Percentiles rank a stretch among this genome's conserved stretches.
phyloP scores from a whole-genome alignment of 2,113 vertebrate genomes.

The Tenrec ecaudatus region DNA sequence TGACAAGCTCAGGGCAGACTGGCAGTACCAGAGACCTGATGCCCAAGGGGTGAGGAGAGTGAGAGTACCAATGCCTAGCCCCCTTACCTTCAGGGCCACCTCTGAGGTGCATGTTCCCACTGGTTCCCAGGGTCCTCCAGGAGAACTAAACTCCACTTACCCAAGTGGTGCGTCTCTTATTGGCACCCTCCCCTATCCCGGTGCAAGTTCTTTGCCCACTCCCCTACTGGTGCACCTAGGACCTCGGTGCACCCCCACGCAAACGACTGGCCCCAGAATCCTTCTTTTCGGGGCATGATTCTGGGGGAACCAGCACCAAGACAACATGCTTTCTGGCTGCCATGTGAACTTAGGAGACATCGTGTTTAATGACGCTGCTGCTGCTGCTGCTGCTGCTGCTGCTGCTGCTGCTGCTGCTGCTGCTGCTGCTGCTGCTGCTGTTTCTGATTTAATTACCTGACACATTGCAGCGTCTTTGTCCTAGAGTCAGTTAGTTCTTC shows the following conservation, averaged over 20 bases:
- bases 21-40: neutral
- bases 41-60: neutral
- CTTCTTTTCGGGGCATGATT: neutral
- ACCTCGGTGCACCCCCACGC: neutral
- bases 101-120: neutral
- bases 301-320: neutral
- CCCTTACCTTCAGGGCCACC: neutral
- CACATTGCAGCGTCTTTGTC: neutral
- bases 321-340: neutral
- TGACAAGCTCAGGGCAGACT: neutral
- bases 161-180: neutral
- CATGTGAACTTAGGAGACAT: neutral
- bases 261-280: neutral
- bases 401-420: neutral
- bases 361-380: neutral
- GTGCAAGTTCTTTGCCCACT: neutral
- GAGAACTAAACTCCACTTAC: neutral
- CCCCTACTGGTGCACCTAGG: neutral
- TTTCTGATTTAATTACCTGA: conserved; percentile 11
- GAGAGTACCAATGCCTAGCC: neutral
- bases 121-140: neutral
- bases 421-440: neutral
- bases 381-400: neutral
- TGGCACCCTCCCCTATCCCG: neutral
- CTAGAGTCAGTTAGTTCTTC: neutral